Evolutionary conservation across 2,113 vertebrate species (phyloP).

Genomic region (Prunella fulvescens): DNA sequence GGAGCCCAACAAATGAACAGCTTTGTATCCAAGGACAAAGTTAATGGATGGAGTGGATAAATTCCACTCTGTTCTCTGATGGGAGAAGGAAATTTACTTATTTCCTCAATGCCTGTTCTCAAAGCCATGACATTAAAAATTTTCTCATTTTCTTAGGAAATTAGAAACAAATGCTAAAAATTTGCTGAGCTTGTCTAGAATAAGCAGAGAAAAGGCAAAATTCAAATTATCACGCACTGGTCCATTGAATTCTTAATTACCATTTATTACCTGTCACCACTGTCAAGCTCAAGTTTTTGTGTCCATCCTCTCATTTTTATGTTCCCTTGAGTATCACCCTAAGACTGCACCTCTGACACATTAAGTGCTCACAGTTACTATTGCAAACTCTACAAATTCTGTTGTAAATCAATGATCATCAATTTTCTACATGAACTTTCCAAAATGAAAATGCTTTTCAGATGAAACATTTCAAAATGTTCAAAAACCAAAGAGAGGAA

Average conservation of each 20-base stretch:
- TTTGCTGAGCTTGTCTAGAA: not conserved
- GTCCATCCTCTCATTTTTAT: not conserved
- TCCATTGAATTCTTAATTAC: not conserved
- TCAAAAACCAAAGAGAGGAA: not conserved
- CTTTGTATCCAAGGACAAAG: not conserved
- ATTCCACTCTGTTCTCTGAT: not conserved
- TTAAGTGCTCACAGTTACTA: not conserved
- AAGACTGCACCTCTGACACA: not conserved
- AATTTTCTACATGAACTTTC: not conserved
- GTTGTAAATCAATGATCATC: not conserved
- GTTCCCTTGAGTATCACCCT: not conserved
- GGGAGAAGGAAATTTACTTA: not conserved
- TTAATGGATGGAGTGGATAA: not conserved
- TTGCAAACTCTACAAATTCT: not conserved
- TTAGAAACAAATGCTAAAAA: not conserved
- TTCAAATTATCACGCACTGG: not conserved
- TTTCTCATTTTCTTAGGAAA: not conserved
- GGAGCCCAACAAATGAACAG: not conserved
- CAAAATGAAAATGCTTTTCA: rapidly evolving
- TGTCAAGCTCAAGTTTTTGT: not conserved
- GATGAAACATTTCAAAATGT: not conserved
- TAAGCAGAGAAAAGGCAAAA: not conserved
- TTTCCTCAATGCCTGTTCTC: not conserved
- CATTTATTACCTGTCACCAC: not conserved
- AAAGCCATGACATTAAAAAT: not conserved